A percentile compares a stretch with the other conserved stretches of the same genome.
phyloP scores from a whole-genome alignment of 2,888 invertebrate genomes.

The Tethea ocularis region DNA sequence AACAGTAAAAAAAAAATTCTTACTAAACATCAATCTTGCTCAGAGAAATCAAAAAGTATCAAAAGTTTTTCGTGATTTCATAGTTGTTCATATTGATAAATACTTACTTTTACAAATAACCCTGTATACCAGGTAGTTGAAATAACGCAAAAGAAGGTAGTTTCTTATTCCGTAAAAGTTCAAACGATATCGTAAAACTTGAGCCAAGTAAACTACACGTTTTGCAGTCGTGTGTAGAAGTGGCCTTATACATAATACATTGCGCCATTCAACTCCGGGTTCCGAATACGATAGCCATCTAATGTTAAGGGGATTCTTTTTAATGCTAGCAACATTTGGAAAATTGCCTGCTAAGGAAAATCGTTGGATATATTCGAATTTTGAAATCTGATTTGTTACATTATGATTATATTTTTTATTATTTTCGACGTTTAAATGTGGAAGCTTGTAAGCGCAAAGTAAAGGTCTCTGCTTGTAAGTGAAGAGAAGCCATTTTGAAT shows the following conservation, averaged over 20 bases:
- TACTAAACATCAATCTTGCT: no score
- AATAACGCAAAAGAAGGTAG: neutral
- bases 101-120: no score
- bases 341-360: neutral
- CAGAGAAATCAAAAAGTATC: no score
- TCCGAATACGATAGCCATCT: slow-evolving; percentile 21
- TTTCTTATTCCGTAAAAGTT: slow-evolving; percentile 8
- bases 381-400: no score
- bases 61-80: no score
- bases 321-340: neutral
- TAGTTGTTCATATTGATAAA: no score
- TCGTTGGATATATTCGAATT: neutral
- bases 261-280: slow-evolving; percentile 29
- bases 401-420: no score
- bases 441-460: no score
- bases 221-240: slow-evolving; percentile 23
- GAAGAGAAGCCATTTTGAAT: no score
- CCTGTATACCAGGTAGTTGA: neutral
- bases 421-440: no score
- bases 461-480: no score
- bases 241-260: slow-evolving; percentile 44
- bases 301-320: slow-evolving; percentile 7
- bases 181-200: slow-evolving; percentile 11
- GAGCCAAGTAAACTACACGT: slow-evolving; percentile 18
- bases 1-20: no score